A percentile compares a stretch with the other conserved stretches of the same genome.
phyloP scores from a whole-genome alignment of 2,113 vertebrate genomes.

The Pelvicachromis taeniatus region DNA sequence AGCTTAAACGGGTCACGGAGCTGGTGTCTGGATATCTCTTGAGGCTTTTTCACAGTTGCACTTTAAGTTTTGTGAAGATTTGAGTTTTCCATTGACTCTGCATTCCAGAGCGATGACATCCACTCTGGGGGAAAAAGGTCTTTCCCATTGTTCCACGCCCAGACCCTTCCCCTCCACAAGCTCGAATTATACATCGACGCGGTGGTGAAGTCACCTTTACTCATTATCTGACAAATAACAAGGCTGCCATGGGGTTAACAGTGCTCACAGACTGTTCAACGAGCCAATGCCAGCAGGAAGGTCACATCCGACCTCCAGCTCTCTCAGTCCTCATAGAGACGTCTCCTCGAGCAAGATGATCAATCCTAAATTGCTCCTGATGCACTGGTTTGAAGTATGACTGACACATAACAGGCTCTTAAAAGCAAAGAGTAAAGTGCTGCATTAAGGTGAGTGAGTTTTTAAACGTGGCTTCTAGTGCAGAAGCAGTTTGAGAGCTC shows the following conservation, averaged over 20 bases:
- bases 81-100: not conserved
- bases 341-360: accelerated
- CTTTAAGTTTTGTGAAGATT: not conserved
- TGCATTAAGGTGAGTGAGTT: not conserved
- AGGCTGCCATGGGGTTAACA: too few relatives aligned
- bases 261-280: not conserved
- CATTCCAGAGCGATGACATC: not conserved
- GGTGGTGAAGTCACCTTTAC: not conserved
- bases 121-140: not conserved
- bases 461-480: not conserved
- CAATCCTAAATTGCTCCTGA: not conserved
- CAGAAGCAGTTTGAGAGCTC: not conserved
- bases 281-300: not conserved
- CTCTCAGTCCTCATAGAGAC: not conserved
- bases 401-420: not conserved
- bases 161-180: not conserved
- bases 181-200: accelerated
- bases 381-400: not conserved
- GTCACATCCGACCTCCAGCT: not conserved
- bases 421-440: not conserved
- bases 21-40: not conserved
- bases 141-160: not conserved
- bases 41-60: not conserved
- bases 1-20: accelerated
- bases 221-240: not conserved